These are phyloP conservation scores for Ciconia boyciana DNA, from an alignment of 2,113 vertebrate species.

Conservation along the genomic window DNA sequence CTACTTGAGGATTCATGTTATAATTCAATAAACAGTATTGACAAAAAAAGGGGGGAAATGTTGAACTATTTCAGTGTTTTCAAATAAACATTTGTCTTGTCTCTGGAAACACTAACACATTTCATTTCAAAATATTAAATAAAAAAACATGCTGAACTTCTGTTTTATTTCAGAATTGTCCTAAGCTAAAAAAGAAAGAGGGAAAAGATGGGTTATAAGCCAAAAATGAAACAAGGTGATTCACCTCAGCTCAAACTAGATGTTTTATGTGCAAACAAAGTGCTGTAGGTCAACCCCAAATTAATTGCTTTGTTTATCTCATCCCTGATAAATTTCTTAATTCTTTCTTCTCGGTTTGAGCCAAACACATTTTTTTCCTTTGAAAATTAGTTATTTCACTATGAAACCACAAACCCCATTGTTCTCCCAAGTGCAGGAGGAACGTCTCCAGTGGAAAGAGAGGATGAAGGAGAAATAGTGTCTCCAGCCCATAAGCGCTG, in stretches of 20 bases:
- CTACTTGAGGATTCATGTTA: not conserved
- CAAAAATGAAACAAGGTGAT: not conserved
- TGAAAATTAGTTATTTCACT: not conserved
- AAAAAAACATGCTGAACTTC: not conserved
- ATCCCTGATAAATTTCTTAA: not conserved
- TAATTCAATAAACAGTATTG: not conserved
- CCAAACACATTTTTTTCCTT: not conserved
- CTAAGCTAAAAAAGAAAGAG: not conserved
- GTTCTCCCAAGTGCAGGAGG: not conserved
- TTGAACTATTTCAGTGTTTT: not conserved
- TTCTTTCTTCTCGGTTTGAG: not conserved
- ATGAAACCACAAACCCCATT: not conserved
- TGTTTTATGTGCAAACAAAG: not conserved
- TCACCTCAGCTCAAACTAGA: not conserved
- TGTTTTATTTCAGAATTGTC: not conserved
- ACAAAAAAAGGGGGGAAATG: not conserved
- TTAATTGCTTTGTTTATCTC: not conserved
- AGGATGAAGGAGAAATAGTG: not conserved
- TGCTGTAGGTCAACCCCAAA: not conserved
- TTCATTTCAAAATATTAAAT: not conserved
- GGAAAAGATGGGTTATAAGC: not conserved
- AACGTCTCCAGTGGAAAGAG: not conserved
- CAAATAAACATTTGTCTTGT: not conserved
- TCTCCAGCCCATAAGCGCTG: accelerated
- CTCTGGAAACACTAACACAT: not conserved